Evolutionary conservation across 2,888 invertebrate species (phyloP), one percentile per base, ranked within the genome.

Genomic region (Smittia sp.): DNA sequence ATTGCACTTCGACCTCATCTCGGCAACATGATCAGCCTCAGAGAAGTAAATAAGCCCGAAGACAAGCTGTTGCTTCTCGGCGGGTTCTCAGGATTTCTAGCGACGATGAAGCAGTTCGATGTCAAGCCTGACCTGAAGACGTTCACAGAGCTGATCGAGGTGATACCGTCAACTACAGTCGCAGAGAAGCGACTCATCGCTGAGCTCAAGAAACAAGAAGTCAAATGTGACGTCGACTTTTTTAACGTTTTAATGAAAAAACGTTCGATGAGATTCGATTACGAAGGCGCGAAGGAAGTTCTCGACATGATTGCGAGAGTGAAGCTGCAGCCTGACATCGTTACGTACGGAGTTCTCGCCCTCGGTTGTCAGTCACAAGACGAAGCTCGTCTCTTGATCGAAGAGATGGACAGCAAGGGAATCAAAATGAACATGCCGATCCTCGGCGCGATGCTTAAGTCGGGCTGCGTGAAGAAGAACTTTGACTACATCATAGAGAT

Each of bases 261-360:
- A 79, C 86, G 93, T 74, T 89, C 89, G 78, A 82, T 88, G 78
- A 84, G 93, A 76, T 83, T 81, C 74, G 89, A 92, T 79, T 89
- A 89, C 79, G 84, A 86, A 70, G 85, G 84, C 76, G 94, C 93
- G 13, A 87, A 86, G 82, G 90, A 84, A 83, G 85, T 83, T 74
- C 20, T 85, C 72, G 78, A 82, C 13, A 81, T 88, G 77, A 86
- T 90, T 76, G 79, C 83, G 74, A 83, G 84, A 18, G 86, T 86
- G 67, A 83, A 81, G 73, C 79, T 91, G 24, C 82, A 83, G 75
- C 89, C 90, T 0, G 88, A 95, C 81, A 85, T 94, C 76, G 86
- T 92, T 77, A 96, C 96, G 0, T 97, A 91, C 84, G 96, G 95
- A 54, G 89, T 91, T 1, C 81, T 97, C 75, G 91, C 96, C 0